A percentile compares a stretch with the other conserved stretches of the same genome.
phyloP scores from a whole-genome alignment of 1,140 invertebrate species.

The Drosophila kurseongensis region DNA sequence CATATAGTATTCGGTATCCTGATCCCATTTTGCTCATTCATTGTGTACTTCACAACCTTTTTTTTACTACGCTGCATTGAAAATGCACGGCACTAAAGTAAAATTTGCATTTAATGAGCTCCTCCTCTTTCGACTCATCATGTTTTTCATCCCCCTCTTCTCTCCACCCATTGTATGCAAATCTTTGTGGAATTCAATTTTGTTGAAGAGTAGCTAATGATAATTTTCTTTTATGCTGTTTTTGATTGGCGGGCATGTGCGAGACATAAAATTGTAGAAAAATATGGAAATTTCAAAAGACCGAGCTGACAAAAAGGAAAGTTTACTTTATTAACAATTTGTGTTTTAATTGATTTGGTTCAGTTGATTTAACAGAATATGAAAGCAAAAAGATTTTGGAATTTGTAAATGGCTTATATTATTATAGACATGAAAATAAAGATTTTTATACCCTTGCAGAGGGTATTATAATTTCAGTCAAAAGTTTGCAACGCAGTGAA shows the following conservation, averaged over 20 bases:
- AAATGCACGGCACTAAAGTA: conserved; percentile 18
- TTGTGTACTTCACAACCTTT: conserved; percentile 32
- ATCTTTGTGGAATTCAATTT: conserved; percentile 70
- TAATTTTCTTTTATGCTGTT: conserved; percentile 48
- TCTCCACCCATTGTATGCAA: conserved; percentile 68
- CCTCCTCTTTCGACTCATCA: conserved; percentile 14
- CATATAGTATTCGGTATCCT: conserved; percentile 25
- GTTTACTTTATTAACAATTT: conserved; percentile 25
- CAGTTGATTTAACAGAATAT: not conserved
- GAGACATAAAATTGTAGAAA: conserved; percentile 49
- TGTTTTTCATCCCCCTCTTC: conserved; percentile 4
- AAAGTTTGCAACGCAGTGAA: no score
- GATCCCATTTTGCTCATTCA: conserved; percentile 54
- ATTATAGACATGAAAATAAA: no score
- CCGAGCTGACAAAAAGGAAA: conserved; percentile 52
- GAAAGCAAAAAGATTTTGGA: not conserved
- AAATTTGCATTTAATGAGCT: conserved; percentile 80
- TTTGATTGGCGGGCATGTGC: conserved; percentile 29
- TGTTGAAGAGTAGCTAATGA: conserved; percentile 58
- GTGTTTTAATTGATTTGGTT: conserved; percentile 5
- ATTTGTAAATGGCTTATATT: no score
- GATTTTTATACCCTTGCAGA: no score
- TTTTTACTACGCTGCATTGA: conserved; percentile 34
- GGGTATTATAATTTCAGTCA: no score
- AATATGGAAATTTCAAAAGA: conserved; percentile 34